Percentiles rank a stretch among this genome's conserved stretches.
Evolutionary conservation across 1,140 invertebrate species (phyloP).

Genomic region (Leptopilina clavipes): DNA sequence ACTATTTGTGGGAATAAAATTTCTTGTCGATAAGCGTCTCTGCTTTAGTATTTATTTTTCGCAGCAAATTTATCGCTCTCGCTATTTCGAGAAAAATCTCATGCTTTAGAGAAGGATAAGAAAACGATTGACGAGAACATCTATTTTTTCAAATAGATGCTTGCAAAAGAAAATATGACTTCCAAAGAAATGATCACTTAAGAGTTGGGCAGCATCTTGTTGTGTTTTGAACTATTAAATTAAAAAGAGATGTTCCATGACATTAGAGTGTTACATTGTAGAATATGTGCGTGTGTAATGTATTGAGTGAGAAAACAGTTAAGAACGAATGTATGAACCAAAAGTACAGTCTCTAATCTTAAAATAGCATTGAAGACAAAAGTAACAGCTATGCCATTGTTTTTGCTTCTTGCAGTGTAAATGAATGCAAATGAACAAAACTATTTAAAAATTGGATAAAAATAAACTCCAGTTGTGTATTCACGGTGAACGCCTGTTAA

Average conservation of each 20-base stretch:
- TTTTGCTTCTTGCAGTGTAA: conserved; percentile 58
- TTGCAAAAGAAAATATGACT: not conserved
- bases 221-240: conserved; percentile 50
- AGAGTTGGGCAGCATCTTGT: conserved; percentile 51
- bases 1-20: not conserved
- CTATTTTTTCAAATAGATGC: not conserved
- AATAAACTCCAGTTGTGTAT: conserved; percentile 18
- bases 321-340: conserved; percentile 16
- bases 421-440: conserved; percentile 47
- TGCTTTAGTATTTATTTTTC: not conserved
- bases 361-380: conserved; percentile 47
- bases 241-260: conserved; percentile 67
- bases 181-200: not conserved
- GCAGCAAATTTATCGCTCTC: not conserved
- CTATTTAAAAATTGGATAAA: conserved; percentile 10
- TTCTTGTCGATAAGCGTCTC: not conserved
- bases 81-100: not conserved
- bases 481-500: conserved; percentile 37
- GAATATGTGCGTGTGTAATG: conserved; percentile 54
- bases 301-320: conserved; percentile 43
- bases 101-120: not conserved
- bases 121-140: not conserved
- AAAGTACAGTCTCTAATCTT: conserved; percentile 47
- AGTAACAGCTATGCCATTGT: conserved; percentile 50
- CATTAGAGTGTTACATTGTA: conserved; percentile 64